phyloP scores from a whole-genome alignment of 2,888 invertebrate species.

The Diloba caeruleocephala region DNA sequence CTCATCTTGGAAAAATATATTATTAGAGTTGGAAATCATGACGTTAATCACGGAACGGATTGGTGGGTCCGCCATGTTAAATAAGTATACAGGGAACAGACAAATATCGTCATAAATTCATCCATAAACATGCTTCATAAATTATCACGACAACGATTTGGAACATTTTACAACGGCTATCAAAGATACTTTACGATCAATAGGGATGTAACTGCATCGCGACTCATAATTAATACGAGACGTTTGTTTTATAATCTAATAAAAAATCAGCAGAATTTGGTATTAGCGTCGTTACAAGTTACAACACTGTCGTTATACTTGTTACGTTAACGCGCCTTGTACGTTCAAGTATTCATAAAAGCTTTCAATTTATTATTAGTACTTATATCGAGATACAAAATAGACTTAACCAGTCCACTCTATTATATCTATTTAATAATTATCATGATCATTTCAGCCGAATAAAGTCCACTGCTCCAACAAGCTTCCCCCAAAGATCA shows the following conservation, averaged over 20 bases:
- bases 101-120: conserved; percentile 80
- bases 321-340: conserved; percentile 68
- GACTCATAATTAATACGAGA: conserved; percentile 87
- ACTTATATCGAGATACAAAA: conserved; percentile 55
- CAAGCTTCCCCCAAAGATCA: too few species aligned
- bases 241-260: conserved; percentile 88
- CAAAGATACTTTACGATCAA: conserved; percentile 86
- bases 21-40: conserved; percentile 38
- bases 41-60: conserved; percentile 50
- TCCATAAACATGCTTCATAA: conserved; percentile 88
- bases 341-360: conserved; percentile 77
- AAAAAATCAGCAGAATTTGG: conserved; percentile 82
- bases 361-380: conserved; percentile 70
- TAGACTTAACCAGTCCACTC: conserved; percentile 55
- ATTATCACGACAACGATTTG: conserved; percentile 88
- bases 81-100: conserved; percentile 56
- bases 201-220: conserved; percentile 81
- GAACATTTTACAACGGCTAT: conserved; percentile 87
- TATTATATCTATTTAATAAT: conserved; percentile 57
- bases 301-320: conserved; percentile 67
- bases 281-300: conserved; percentile 73
- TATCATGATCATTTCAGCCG: too few species aligned
- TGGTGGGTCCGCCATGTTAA: conserved; percentile 42
- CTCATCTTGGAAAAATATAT: conserved; percentile 54
- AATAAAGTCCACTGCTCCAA: too few species aligned